Evolutionary conservation across 2,888 invertebrate genomes (phyloP).

Genomic region (Tuta absoluta): DNA sequence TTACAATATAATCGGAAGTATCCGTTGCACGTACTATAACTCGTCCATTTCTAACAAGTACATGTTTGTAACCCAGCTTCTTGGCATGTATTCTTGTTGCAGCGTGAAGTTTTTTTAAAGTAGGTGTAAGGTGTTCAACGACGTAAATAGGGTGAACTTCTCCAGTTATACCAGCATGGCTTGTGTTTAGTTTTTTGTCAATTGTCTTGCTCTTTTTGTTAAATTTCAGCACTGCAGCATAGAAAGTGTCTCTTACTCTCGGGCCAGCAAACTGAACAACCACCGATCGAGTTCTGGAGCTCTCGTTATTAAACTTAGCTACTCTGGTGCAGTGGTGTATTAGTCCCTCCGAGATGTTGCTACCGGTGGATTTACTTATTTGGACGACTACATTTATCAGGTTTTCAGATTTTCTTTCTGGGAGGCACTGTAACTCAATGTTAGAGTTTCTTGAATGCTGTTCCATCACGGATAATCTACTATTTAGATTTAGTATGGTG

Average conservation of each 20-base stretch:
- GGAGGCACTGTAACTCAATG: constrained; percentile 17
- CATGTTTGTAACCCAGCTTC: no score
- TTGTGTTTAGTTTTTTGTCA: constrained; percentile 1
- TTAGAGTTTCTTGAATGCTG: background rate
- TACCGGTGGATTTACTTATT: constrained; percentile 5
- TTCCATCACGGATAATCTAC: background rate
- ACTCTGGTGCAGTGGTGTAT: constrained; percentile 10
- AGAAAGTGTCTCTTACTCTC: constrained; percentile 1
- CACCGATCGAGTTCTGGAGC: background rate
- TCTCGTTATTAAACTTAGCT: background rate
- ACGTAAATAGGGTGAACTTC: no score
- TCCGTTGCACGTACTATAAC: no score
- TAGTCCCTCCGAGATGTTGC: background rate
- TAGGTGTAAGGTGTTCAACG: no score
- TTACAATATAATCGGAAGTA: no score
- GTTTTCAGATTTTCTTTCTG: constrained; percentile 9
- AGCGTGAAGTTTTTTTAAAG: no score
- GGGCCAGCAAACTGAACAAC: constrained; percentile 8
- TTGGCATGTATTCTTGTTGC: no score
- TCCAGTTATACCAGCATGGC: background rate
- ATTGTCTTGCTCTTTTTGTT: constrained; percentile 3
- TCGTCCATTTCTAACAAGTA: no score
- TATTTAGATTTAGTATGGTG: background rate
- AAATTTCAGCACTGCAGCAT: constrained; percentile 11
- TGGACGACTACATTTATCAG: constrained; percentile 5